Conservation (phyloP, 1,140 invertebrate species). For the Hycleus cichorii region DNA sequence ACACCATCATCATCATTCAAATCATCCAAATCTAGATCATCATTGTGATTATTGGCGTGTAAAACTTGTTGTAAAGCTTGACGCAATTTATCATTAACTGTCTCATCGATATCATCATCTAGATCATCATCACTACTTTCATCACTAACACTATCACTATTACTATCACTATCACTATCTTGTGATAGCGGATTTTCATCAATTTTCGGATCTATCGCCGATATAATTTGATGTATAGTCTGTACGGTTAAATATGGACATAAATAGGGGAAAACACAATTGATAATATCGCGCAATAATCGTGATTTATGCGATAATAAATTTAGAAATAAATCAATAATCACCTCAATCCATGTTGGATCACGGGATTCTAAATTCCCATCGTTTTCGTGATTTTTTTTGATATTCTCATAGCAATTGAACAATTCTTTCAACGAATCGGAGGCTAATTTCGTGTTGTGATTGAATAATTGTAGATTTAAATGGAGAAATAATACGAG, state of each 20-base stretch:
- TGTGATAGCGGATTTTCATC: conserved; percentile 49
- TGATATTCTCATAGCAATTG: conserved; percentile 57
- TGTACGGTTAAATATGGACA: conserved; percentile 59
- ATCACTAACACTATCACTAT: conserved; percentile 45
- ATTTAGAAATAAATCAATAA: conserved; percentile 67
- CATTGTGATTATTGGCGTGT: conserved; percentile 43
- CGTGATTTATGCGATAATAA: conserved; percentile 62
- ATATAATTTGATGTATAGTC: conserved; percentile 63
- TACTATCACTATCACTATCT: conserved; percentile 7
- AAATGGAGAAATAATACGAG: conserved; percentile 60
- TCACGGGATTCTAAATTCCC: conserved; percentile 40
- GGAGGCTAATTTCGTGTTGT: conserved; percentile 56
- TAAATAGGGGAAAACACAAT: conserved; percentile 64
- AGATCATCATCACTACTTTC: conserved; percentile 38
- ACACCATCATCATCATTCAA: conserved; percentile 68
- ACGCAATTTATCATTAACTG: conserved; percentile 56
- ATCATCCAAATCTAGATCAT: conserved; percentile 67
- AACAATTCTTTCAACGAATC: conserved; percentile 61
- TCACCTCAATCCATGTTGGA: conserved; percentile 70
- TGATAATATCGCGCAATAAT: conserved; percentile 58
- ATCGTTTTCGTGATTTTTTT: conserved; percentile 40
- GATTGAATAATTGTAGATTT: conserved; percentile 63
- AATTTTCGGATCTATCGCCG: conserved; percentile 60
- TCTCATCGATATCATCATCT: conserved; percentile 54
- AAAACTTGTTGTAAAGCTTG: conserved; percentile 57